Evolutionary conservation across 2,797 vertebrate genomes (phyloP).

Genomic region (Poecilia wingei): DNA sequence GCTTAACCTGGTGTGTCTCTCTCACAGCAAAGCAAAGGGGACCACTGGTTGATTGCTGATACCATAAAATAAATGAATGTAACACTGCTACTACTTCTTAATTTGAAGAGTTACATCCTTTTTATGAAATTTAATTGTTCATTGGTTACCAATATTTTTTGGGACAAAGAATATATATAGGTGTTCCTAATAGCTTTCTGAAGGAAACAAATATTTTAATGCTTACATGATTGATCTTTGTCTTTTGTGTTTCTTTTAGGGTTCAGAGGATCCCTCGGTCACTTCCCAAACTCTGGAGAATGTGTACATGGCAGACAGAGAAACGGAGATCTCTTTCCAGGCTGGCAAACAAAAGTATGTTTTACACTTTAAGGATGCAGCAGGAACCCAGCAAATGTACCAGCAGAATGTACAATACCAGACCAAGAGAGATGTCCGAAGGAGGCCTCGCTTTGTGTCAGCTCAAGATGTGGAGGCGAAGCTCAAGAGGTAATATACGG

Average conservation of each 20-base stretch:
- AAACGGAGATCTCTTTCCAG: slow-evolving; percentile 77
- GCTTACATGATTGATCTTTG: slow-evolving; percentile 47
- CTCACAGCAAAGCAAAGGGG: no score
- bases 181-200: neutral
- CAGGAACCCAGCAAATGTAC: slow-evolving; percentile 73
- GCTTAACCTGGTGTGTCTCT: no score
- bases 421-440: slow-evolving; percentile 82
- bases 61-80: neutral
- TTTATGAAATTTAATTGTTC: neutral
- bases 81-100: neutral
- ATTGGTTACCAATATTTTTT: neutral
- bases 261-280: slow-evolving; percentile 64
- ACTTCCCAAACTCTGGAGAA: slow-evolving; percentile 88
- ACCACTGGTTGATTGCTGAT: neutral
- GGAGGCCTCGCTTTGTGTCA: slow-evolving; percentile 88
- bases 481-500: slow-evolving; percentile 71
- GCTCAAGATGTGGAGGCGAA: slow-evolving; percentile 73
- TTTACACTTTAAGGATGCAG: slow-evolving; percentile 82
- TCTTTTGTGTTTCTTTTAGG: slow-evolving; percentile 70
- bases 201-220: neutral
- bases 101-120: neutral
- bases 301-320: slow-evolving; percentile 75
- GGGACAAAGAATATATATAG: neutral
- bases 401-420: slow-evolving; percentile 83
- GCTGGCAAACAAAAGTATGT: slow-evolving; percentile 82